Percentiles rank a stretch among this genome's conserved stretches.
These are phyloP conservation scores for Callospermophilus lateralis DNA, from an alignment of 2,113 vertebrate species.

Conservation along the genomic window DNA sequence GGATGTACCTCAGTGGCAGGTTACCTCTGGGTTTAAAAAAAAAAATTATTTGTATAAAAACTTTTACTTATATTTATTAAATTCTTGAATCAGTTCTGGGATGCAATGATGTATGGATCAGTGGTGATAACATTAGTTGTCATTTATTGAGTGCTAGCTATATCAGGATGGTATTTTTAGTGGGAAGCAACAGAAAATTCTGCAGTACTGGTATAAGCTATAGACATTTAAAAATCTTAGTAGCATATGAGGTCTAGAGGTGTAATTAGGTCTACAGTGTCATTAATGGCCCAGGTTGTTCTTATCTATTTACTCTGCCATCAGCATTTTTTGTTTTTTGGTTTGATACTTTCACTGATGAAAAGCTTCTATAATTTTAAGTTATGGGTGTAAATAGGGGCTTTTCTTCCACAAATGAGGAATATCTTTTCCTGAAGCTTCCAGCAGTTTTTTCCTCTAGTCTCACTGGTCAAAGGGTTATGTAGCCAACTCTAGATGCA, in stretches of 20 bases:
- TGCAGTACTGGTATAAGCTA: not conserved
- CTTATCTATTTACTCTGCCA: not conserved
- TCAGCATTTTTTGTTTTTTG: not conserved
- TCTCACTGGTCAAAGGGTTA: not conserved
- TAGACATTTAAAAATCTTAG: not conserved
- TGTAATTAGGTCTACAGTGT: not conserved
- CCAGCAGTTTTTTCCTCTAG: not conserved
- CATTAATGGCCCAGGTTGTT: not conserved
- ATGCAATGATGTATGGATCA: not conserved
- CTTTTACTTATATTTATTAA: not conserved
- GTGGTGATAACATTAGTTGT: not conserved
- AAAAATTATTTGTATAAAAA: too few relatives aligned
- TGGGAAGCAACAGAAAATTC: not conserved
- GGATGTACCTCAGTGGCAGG: not conserved
- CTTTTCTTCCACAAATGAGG: not conserved
- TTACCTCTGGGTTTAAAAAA: too few relatives aligned
- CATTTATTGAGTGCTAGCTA: not conserved
- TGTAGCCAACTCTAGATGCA: not conserved
- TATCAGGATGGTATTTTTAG: not conserved
- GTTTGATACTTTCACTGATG: constrained; percentile 10
- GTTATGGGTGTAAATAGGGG: not conserved
- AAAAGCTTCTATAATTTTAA: constrained; percentile 36
- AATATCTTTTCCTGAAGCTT: not conserved
- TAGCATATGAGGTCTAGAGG: not conserved
- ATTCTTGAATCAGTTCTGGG: not conserved